phyloP scores from a whole-genome alignment of 2,888 invertebrate genomes.

The Tiliacea aurago region DNA sequence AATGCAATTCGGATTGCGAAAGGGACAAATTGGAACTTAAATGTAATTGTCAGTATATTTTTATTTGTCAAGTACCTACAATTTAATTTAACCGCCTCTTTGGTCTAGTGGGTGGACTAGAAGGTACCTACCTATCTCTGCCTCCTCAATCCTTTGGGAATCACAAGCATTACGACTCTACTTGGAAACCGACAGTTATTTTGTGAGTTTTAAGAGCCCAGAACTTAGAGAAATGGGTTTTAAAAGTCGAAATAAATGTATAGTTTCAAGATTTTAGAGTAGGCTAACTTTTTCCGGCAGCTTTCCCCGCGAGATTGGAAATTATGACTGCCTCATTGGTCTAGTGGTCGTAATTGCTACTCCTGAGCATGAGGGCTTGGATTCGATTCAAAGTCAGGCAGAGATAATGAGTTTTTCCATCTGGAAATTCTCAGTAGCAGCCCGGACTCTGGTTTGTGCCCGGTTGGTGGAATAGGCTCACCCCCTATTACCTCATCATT shows the following conservation, averaged over 20 bases:
- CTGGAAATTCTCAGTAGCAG: too few species aligned
- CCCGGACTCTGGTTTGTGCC: too few species aligned
- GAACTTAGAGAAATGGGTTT: constrained; percentile 33
- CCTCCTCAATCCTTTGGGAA: constrained; percentile 25
- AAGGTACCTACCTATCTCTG: background rate
- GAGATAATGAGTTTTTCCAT: too few species aligned
- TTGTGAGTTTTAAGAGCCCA: constrained; percentile 40
- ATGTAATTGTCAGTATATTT: constrained; percentile 9
- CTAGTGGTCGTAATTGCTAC: too few species aligned
- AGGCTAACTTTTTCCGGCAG: background rate
- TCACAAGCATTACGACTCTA: constrained; percentile 24
- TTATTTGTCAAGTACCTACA: background rate
- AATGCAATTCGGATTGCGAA: constrained; percentile 35
- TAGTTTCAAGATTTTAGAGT: constrained; percentile 1
- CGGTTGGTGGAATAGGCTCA: too few species aligned
- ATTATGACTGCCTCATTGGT: too few species aligned
- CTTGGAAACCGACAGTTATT: constrained; percentile 34
- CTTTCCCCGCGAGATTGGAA: background rate
- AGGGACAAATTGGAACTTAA: constrained; percentile 19
- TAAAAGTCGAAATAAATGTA: constrained; percentile 31
- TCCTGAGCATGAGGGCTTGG: too few species aligned
- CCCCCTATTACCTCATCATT: too few species aligned
- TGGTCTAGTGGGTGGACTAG: background rate
- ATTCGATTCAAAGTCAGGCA: too few species aligned
- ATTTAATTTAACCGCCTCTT: background rate